Evolutionary conservation across 2,888 invertebrate species (phyloP).

Genomic region (Macaria liturata): DNA sequence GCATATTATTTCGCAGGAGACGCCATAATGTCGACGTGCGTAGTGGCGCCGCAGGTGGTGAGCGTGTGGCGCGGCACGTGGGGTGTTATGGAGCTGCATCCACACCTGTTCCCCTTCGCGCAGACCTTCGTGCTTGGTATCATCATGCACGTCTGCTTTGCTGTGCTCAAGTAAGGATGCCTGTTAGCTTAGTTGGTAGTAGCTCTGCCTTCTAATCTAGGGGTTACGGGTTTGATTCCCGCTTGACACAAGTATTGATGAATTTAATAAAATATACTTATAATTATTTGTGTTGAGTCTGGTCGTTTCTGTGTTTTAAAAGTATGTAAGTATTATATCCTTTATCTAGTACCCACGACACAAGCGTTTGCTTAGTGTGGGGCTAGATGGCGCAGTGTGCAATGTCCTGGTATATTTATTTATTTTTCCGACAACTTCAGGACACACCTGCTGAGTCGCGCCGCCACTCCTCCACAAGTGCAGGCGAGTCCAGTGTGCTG

Average conservation of each 20-base stretch:
- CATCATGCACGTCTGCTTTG: slow-evolving; percentile 80
- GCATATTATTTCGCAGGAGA: slow-evolving; percentile 49
- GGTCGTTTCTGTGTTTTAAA: too few species aligned
- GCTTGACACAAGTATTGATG: too few species aligned
- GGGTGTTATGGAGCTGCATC: slow-evolving; percentile 89
- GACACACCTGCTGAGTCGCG: slow-evolving; percentile 56
- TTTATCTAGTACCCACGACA: too few species aligned
- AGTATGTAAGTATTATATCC: too few species aligned
- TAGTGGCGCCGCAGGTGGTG: slow-evolving; percentile 91
- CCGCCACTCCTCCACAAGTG: slow-evolving; percentile 26
- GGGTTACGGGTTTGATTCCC: too few species aligned
- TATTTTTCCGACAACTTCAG: slow-evolving; percentile 38
- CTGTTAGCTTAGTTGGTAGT: too few species aligned
- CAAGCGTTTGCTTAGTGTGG: too few species aligned
- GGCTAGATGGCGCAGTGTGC: too few species aligned
- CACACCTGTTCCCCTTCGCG: slow-evolving; percentile 82
- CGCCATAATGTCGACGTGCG: slow-evolving; percentile 55
- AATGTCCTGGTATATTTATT: too few species aligned
- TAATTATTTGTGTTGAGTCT: too few species aligned
- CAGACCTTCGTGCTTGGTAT: slow-evolving; percentile 79
- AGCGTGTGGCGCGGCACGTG: slow-evolving; percentile 94
- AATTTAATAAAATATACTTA: too few species aligned
- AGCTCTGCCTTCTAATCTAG: too few species aligned
- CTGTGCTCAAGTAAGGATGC: slow-evolving; percentile 70
- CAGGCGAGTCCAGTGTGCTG: slow-evolving; percentile 40